phyloP scores from a whole-genome alignment of 2,797 vertebrate species.

The Philypnodon macrostomus region DNA sequence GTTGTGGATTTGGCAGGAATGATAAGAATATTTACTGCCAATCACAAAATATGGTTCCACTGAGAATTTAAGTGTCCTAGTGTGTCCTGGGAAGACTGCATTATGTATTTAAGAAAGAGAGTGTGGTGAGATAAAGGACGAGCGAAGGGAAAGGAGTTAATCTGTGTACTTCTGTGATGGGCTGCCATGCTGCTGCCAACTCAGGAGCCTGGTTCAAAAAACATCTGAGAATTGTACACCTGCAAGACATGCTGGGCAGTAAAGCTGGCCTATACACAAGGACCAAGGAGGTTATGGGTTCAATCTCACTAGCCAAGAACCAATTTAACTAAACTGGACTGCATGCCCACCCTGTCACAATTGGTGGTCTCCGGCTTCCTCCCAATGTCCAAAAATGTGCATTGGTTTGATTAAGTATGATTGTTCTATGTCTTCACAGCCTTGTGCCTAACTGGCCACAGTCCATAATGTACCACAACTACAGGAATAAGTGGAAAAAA shows the following conservation, averaged over 20 bases:
- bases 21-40: constrained; percentile 28
- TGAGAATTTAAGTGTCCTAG: constrained; percentile 18
- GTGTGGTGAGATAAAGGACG: constrained; percentile 6
- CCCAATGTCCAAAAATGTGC: no score
- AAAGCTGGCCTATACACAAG: constrained; percentile 20
- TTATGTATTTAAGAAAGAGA: constrained; percentile 7
- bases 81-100: constrained; percentile 24
- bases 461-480: no score
- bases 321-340: no score
- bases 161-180: constrained; percentile 43
- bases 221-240: constrained; percentile 68
- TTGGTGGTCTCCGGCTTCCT: no score
- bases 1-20: constrained; percentile 9
- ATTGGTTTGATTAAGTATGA: no score
- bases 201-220: constrained; percentile 67
- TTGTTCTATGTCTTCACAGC: no score
- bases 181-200: constrained; percentile 55
- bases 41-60: no score
- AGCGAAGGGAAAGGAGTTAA: constrained; percentile 10
- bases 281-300: no score
- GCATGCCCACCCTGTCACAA: no score
- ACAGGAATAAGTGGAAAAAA: no score
- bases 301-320: no score
- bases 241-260: constrained; percentile 23
- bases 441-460: no score